Percentiles rank a stretch among this genome's conserved stretches.
Conservation (phyloP, 1,140 invertebrate species). For the Ericerus pela region DNA sequence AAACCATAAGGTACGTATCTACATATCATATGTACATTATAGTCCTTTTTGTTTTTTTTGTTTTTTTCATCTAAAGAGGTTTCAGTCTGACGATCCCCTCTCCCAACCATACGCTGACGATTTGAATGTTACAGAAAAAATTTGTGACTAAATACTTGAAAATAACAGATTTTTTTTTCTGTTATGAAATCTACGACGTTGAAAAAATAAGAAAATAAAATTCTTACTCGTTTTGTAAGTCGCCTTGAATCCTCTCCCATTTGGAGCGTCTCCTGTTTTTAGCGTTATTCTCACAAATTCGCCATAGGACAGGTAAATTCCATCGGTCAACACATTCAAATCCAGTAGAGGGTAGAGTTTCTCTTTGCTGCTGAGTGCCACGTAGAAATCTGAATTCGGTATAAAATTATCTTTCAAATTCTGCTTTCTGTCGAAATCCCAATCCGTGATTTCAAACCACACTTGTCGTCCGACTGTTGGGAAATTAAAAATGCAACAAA, state of each 20-base stretch:
- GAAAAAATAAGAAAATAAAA: slow-evolving; percentile 14
- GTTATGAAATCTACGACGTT: no score
- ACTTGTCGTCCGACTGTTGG: slow-evolving; percentile 38
- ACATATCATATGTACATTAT: no score
- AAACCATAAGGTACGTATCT: no score
- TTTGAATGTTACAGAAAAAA: no score
- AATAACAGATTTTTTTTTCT: no score
- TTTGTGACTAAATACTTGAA: no score
- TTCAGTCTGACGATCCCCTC: no score
- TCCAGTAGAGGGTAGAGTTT: slow-evolving; percentile 32
- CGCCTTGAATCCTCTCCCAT: slow-evolving; percentile 42
- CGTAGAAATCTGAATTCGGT: neutral
- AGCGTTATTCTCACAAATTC: slow-evolving; percentile 40
- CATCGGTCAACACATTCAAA: slow-evolving; percentile 36
- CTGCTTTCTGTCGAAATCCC: slow-evolving; percentile 33
- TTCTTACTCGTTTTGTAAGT: slow-evolving; percentile 41
- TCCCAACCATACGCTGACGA: no score
- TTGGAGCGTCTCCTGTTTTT: slow-evolving; percentile 38
- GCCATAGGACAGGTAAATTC: slow-evolving; percentile 41
- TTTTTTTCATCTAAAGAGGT: no score
- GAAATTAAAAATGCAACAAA: neutral
- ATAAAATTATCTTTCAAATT: neutral
- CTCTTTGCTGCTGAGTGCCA: neutral
- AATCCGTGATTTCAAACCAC: slow-evolving; percentile 46
- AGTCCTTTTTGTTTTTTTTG: no score